A percentile compares a stretch with the other conserved stretches of the same genome.
Conservation (phyloP, 92 coral and sea anemone species). For the Paramuricea clavata region DNA sequence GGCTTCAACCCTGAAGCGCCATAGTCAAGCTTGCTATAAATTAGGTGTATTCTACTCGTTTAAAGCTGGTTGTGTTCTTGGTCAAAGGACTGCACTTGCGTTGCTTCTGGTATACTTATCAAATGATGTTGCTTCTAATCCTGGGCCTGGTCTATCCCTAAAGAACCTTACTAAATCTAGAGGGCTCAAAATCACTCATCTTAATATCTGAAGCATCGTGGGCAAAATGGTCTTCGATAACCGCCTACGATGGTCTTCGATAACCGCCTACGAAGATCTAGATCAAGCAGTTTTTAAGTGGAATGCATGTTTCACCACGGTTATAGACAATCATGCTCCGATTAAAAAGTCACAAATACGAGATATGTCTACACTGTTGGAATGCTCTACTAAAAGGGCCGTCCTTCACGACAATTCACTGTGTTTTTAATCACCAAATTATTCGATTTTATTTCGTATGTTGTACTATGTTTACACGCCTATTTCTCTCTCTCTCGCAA, state of each 20-base stretch:
- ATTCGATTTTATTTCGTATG: too few relatives aligned
- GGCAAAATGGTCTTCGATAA: conserved; percentile 11
- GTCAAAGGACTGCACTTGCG: conserved; percentile 3
- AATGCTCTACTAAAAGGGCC: too few relatives aligned
- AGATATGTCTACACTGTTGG: too few relatives aligned
- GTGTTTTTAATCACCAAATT: too few relatives aligned
- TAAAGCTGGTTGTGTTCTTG: not conserved
- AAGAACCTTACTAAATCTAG: not conserved
- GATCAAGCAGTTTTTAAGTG: conserved; percentile 11
- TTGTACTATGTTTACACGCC: too few relatives aligned
- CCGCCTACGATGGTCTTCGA: too few relatives aligned
- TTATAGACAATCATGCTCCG: conserved; percentile 2
- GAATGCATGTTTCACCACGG: not conserved
- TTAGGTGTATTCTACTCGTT: too few relatives aligned
- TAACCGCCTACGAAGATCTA: not conserved
- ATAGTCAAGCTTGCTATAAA: conserved; percentile 29
- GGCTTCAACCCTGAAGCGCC: too few relatives aligned
- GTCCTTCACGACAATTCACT: too few relatives aligned
- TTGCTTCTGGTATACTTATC: not conserved
- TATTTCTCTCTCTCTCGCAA: too few relatives aligned
- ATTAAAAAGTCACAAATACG: not conserved
- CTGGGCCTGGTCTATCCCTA: conserved; percentile 8
- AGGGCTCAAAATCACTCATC: not conserved
- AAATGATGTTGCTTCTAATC: not conserved
- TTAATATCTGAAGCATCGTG: not conserved